Base-by-base conservation (phyloP, 2,113 vertebrate species). In the Ochotona curzoniae region DNA sequence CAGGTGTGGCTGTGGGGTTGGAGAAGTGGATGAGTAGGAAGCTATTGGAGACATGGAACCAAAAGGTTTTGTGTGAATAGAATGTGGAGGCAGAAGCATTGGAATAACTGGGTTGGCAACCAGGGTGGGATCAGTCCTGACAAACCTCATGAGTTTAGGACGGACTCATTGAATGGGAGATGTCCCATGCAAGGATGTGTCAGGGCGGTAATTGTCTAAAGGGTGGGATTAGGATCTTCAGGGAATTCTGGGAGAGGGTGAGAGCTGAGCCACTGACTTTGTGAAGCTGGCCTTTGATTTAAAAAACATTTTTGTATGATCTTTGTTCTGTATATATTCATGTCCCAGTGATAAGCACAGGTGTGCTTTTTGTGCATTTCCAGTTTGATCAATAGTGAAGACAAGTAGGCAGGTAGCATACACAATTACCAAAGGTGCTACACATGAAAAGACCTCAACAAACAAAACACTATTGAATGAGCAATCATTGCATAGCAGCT, bases 241-340 rank as follows among this genome's bases (percentile, higher is more conserved):
- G 15, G 64, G 83, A 71, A 18, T 51, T 82, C 17, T 30, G 51
- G 15, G 23, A 47, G 47, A 51, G 44, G 8, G 17, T 28, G 44
- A 35, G 9, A 14, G 7, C 61, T 15, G 6, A 17, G 67, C 54
- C 71, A 21, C 51, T 78, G 49, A 44, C 32, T 71, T 49, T 12
- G n/a, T 73, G 74, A 83, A 18, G 51, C 64, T 73, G 75, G 74
- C 14, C 81, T 76, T 80, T 17, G 6, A 23, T 94, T 89, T 83
- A 63, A 25, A 94, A 70, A 75, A 49, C 4, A 14, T 69, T 86
- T 88, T 75, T 91, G 7, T 47, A 13, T 54, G 38, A 73, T 79
- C 32, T 12, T 60, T 66, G 13, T 49, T 80, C 12, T 83, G 0
- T 18, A 0, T 18, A 18, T 47, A 11, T 63, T 92, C 32, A 60